A percentile compares a stretch with the other conserved stretches of the same genome.
These are phyloP conservation scores for Lissocephala sabroskyi DNA, from an alignment of 2,888 invertebrate species.

Conservation along the genomic window DNA sequence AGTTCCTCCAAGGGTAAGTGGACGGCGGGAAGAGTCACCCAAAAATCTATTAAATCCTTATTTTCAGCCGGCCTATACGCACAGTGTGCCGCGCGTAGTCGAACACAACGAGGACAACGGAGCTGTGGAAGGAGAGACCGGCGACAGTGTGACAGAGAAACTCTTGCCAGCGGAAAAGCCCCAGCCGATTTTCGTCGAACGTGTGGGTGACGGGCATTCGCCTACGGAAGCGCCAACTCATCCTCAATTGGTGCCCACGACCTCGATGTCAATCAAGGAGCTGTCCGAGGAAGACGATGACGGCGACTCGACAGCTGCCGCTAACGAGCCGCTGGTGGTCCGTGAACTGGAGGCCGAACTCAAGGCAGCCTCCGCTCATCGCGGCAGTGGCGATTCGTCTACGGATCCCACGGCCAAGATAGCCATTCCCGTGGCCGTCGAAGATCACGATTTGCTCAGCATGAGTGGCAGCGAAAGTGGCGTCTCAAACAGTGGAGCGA, in stretches of 20 bases:
- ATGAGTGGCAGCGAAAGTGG: conserved; percentile 57
- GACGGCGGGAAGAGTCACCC: not conserved
- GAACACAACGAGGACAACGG: conserved; percentile 48
- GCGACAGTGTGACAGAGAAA: conserved; percentile 50
- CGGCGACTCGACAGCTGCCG: conserved; percentile 25
- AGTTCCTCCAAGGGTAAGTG: conserved; percentile 83
- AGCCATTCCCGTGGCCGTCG: conserved; percentile 42
- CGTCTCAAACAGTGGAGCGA: conserved; percentile 41
- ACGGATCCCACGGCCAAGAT: conserved; percentile 49
- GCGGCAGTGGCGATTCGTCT: conserved; percentile 48
- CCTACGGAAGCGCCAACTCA: conserved; percentile 27
- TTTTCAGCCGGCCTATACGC: conserved; percentile 42
- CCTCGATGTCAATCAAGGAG: conserved; percentile 67
- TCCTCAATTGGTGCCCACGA: conserved; percentile 45
- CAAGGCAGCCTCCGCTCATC: conserved; percentile 27
- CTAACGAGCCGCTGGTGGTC: conserved; percentile 35
- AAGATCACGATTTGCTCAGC: conserved; percentile 48
- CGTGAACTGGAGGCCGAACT: conserved; percentile 26
- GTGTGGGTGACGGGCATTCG: conserved; percentile 43
- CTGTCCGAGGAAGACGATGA: conserved; percentile 61
- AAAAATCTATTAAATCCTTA: not conserved
- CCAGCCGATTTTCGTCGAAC: conserved; percentile 5
- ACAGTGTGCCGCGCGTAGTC: conserved; percentile 64
- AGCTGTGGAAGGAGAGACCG: conserved; percentile 14
- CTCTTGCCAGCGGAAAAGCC: conserved; percentile 46